Evolutionary conservation across 2,113 vertebrate species (phyloP).

Genomic region (Dicaeum eximium): DNA sequence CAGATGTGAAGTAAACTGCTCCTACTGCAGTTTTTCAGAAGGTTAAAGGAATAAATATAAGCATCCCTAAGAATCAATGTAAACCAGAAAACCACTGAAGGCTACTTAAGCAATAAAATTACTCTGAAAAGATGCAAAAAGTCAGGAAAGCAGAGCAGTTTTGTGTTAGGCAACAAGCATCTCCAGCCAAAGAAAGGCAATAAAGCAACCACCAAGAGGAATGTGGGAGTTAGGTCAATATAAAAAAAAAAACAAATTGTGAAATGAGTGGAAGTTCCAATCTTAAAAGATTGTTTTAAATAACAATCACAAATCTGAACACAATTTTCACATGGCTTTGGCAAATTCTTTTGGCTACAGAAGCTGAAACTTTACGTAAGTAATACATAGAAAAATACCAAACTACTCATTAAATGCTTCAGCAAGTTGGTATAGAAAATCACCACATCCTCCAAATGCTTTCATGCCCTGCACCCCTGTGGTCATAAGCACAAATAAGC

Average conservation of each 20-base stretch:
- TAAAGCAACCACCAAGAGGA: not conserved
- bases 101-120: not conserved
- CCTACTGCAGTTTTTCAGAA: not conserved
- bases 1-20: not conserved
- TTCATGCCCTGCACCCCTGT: not conserved
- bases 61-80: not conserved
- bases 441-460: not conserved
- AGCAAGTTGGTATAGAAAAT: not conserved
- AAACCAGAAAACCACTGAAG: not conserved
- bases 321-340: not conserved
- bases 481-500: not conserved
- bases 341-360: not conserved
- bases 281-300: not conserved
- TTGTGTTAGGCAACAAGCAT: not conserved
- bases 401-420: not conserved
- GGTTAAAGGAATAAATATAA: not conserved
- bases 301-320: not conserved
- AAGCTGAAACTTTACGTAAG: not conserved
- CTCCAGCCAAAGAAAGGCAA: not conserved
- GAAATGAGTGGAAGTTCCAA: not conserved
- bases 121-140: not conserved
- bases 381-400: not conserved
- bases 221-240: not conserved
- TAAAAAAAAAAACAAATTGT: not conserved
- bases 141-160: not conserved